Percentiles rank a stretch among this genome's conserved stretches.
These are phyloP conservation scores for Trilocha varians DNA, from an alignment of 2,888 invertebrate genomes.

Conservation along the genomic window DNA sequence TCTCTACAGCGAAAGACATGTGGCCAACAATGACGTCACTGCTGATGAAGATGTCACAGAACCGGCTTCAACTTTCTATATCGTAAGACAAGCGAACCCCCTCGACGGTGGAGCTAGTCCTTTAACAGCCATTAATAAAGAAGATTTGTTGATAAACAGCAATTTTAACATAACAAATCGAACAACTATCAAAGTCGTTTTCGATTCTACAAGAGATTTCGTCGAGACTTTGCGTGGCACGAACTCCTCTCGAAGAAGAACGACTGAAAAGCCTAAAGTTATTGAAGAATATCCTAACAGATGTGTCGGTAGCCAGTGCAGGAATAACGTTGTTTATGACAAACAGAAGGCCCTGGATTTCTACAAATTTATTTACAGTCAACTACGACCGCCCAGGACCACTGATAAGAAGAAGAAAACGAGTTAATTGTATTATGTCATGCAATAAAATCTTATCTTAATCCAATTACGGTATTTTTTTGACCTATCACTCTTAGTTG, in stretches of 20 bases:
- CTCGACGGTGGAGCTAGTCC: conserved; percentile 45
- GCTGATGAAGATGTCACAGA: conserved; percentile 55
- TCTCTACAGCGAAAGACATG: conserved; percentile 52
- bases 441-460: conserved; percentile 17
- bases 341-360: conserved; percentile 63
- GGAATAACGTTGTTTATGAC: conserved; percentile 49
- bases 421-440: conserved; percentile 18
- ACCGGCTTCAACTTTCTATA: conserved; percentile 57
- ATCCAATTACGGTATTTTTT: conserved; percentile 14
- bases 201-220: conserved; percentile 59
- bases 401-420: conserved; percentile 38
- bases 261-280: conserved; percentile 27
- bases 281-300: conserved; percentile 42
- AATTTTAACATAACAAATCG: conserved; percentile 55
- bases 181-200: conserved; percentile 57
- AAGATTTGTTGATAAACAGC: conserved; percentile 46
- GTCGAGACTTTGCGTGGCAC: conserved; percentile 58
- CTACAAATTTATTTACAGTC: conserved; percentile 66
- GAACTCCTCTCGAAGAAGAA: conserved; percentile 31
- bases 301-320: conserved; percentile 47
- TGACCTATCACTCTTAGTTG: conserved; percentile 8
- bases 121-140: conserved; percentile 55
- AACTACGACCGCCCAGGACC: conserved; percentile 46
- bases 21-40: conserved; percentile 35
- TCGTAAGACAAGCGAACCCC: conserved; percentile 55